Conservation (phyloP, 2,797 vertebrate species). For the Poliocrania exsul region DNA sequence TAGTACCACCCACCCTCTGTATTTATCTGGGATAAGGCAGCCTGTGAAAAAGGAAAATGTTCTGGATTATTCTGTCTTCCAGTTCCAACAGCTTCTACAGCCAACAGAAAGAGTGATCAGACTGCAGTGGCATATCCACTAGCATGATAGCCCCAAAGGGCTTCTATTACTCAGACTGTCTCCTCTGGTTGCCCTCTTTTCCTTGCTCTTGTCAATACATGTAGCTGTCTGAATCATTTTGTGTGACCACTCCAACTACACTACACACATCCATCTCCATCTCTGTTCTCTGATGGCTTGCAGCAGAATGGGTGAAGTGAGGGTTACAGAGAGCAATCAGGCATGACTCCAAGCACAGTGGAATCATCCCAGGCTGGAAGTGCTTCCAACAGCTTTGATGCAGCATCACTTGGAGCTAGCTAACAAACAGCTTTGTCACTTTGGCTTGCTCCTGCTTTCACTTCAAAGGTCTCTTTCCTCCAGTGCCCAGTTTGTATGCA, state of each 20-base stretch:
- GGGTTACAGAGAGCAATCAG: background rate
- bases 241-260: background rate
- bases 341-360: background rate
- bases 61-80: background rate
- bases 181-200: background rate
- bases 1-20: background rate
- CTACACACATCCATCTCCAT: accelerated
- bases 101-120: background rate
- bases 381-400: background rate
- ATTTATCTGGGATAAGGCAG: background rate
- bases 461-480: background rate
- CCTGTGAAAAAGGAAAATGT: background rate
- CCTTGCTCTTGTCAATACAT: background rate
- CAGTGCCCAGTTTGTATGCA: background rate
- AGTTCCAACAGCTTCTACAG: background rate
- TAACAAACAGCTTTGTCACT: background rate
- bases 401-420: background rate
- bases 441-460: background rate
- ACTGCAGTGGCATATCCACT: background rate
- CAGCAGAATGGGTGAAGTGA: background rate
- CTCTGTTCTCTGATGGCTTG: background rate
- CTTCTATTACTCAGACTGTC: background rate
- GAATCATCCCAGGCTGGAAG: background rate
- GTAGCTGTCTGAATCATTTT: background rate
- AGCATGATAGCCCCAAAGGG: background rate